Conservation (phyloP, 2,888 invertebrate genomes). For the Drosophila emarginata region DNA sequence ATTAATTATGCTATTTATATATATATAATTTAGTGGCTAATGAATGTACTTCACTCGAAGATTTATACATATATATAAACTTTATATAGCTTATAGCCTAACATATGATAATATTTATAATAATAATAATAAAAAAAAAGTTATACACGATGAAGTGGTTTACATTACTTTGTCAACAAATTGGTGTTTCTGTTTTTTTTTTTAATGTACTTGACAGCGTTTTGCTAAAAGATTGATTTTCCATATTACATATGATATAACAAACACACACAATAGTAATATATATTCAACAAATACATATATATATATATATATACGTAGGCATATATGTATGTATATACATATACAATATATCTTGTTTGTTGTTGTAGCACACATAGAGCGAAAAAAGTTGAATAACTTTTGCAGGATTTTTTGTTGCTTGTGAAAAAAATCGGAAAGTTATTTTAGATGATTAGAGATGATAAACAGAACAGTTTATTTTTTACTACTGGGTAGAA, state of each 20-base stretch:
- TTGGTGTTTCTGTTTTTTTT: conserved; percentile 61
- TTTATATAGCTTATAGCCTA: conserved; percentile 70
- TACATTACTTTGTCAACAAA: conserved; percentile 60
- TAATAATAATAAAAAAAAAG: conserved; percentile 47
- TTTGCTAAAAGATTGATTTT: conserved; percentile 3
- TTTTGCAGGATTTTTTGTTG: conserved; percentile 46
- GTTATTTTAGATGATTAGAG: conserved; percentile 21
- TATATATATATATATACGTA: conserved; percentile 30
- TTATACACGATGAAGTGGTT: conserved; percentile 53
- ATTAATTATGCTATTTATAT: conserved; percentile 40
- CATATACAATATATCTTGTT: conserved; percentile 13
- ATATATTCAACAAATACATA: conserved; percentile 42
- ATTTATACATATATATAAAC: conserved; percentile 58
- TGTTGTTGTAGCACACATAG: conserved; percentile 27
- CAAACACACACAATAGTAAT: conserved; percentile 39
- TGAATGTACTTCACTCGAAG: conserved; percentile 75
- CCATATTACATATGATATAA: conserved; percentile 20
- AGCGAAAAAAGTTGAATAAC: conserved; percentile 19
- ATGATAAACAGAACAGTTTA: background rate
- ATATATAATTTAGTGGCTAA: conserved; percentile 66
- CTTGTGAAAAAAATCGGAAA: conserved; percentile 47
- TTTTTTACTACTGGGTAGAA: background rate
- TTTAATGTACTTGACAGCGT: conserved; percentile 24
- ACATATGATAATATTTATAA: conserved; percentile 58
- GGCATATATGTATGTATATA: conserved; percentile 29